Percentiles rank a stretch among this genome's conserved stretches.
These are phyloP conservation scores for Stomatorhinus walkeri DNA, from an alignment of 2,797 vertebrate genomes.

Conservation along the genomic window DNA sequence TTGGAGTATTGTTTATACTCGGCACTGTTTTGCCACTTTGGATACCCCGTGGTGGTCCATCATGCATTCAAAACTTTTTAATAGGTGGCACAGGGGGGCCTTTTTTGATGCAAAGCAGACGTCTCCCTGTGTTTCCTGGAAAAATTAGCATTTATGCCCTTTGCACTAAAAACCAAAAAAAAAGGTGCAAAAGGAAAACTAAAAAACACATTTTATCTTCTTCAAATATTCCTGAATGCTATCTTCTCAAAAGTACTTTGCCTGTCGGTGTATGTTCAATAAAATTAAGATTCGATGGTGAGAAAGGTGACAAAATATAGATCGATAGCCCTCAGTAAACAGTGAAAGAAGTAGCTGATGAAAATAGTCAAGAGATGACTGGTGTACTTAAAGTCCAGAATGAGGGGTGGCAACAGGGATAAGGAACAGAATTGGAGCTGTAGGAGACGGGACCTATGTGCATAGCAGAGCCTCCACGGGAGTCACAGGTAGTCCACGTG, in stretches of 20 bases:
- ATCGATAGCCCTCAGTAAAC: neutral
- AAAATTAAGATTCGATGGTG: neutral
- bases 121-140: neutral
- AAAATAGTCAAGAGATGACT: neutral
- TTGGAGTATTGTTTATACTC: neutral
- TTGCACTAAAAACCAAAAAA: neutral
- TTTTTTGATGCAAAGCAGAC: slow-evolving; percentile 6
- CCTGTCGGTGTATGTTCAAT: neutral
- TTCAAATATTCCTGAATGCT: neutral
- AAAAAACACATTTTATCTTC: neutral
- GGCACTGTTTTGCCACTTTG: neutral
- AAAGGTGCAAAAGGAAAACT: neutral
- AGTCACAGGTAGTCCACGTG: neutral
- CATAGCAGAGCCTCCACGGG: neutral
- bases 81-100: neutral
- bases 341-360: neutral
- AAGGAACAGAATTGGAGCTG: neutral
- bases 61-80: slow-evolving; percentile 9
- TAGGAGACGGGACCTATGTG: neutral
- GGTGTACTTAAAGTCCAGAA: neutral
- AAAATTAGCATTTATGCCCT: neutral
- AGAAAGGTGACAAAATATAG: neutral
- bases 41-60: neutral
- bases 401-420: neutral
- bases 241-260: neutral